phyloP scores from a whole-genome alignment of 2,797 vertebrate species.

The Enteromius mattozi region DNA sequence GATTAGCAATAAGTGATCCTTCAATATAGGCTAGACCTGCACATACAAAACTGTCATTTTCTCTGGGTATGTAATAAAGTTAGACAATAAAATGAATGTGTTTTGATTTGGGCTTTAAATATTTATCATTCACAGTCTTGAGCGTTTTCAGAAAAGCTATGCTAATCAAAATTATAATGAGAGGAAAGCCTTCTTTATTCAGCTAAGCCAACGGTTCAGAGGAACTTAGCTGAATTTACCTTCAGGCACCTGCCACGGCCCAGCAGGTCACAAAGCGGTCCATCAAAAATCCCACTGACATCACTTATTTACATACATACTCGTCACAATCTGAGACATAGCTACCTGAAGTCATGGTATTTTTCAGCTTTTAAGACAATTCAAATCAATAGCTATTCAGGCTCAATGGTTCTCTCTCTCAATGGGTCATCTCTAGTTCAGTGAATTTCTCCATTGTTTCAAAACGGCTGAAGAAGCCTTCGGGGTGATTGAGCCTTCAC shows the following conservation, averaged over 20 bases:
- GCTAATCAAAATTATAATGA: constrained; percentile 61
- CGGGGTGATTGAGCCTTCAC: constrained; percentile 73
- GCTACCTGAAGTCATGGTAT: constrained; percentile 37
- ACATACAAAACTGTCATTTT: neutral
- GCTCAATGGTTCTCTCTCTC: constrained; percentile 32
- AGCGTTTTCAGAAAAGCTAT: constrained; percentile 26
- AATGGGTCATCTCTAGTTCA: constrained; percentile 52
- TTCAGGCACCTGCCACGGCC: constrained; percentile 68
- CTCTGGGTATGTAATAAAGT: neutral
- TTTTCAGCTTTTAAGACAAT: constrained; percentile 12
- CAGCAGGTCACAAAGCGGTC: constrained; percentile 66
- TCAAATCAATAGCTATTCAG: constrained; percentile 31
- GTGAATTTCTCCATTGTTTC: constrained; percentile 79
- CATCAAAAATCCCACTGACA: constrained; percentile 63
- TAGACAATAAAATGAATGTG: neutral
- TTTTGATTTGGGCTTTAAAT: neutral
- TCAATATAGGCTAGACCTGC: neutral
- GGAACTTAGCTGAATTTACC: constrained; percentile 62
- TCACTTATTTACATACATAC: constrained; percentile 42
- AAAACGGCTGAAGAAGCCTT: constrained; percentile 68
- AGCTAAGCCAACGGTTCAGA: constrained; percentile 78
- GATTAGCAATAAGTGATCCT: constrained; percentile 14
- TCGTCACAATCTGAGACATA: constrained; percentile 56
- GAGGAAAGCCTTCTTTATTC: constrained; percentile 73
- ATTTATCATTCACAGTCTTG: constrained; percentile 15